Evolutionary conservation across 2,113 vertebrate species (phyloP).

Genomic region (Pelecanoides urinatrix): DNA sequence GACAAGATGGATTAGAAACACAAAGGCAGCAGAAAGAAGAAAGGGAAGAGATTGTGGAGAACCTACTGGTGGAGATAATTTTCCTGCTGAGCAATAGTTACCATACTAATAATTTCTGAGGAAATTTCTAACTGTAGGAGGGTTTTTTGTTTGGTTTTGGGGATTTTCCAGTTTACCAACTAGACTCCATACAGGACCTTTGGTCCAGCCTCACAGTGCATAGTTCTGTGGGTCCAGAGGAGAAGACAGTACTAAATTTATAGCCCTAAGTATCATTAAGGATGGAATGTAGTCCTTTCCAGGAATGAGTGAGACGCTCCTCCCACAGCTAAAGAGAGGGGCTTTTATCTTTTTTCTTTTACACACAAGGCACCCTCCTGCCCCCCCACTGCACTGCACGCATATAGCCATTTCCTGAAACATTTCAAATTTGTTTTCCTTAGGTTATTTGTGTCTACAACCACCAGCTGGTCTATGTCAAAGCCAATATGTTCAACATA

Average conservation of each 20-base stretch:
- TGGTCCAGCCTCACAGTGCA: not conserved
- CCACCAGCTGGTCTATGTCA: conserved; percentile 74
- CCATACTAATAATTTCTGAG: not conserved
- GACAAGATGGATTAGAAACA: not conserved
- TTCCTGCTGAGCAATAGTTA: not conserved
- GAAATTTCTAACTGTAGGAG: not conserved
- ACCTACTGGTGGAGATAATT: not conserved
- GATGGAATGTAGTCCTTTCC: conserved; percentile 37
- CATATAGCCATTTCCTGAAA: conserved; percentile 62
- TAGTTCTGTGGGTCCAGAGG: not conserved
- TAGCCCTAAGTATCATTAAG: not conserved
- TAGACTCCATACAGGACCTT: not conserved
- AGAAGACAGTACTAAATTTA: not conserved
- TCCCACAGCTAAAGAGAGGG: not conserved
- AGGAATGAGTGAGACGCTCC: conserved; percentile 2
- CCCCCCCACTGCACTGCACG: not conserved
- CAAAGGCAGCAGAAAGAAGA: not conserved
- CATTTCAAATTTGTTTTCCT: conserved; percentile 54
- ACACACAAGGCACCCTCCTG: not conserved
- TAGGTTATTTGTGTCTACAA: conserved; percentile 68
- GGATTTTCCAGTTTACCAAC: not conserved
- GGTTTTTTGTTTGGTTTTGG: not conserved
- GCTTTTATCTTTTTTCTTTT: conserved; percentile 3
- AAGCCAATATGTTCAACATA: conserved; percentile 60
- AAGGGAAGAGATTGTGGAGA: not conserved